Evolutionary conservation across 2,888 invertebrate genomes (phyloP).

Genomic region (Apotomis betuletana): DNA sequence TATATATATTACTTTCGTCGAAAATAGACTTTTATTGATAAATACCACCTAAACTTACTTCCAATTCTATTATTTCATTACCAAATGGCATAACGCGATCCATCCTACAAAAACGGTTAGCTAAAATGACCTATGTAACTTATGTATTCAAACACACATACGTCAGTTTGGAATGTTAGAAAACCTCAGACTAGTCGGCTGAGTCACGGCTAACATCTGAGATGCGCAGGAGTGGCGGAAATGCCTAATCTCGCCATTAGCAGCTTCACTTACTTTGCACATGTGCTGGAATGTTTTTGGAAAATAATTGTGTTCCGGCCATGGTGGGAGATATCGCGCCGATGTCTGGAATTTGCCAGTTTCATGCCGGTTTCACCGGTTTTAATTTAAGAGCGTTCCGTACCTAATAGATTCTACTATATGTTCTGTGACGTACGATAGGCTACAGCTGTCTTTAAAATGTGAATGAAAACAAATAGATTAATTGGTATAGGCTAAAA

Average conservation of each 20-base stretch:
- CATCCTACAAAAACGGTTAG: not conserved
- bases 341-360: constrained; percentile 27
- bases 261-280: constrained; percentile 66
- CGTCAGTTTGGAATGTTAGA: constrained; percentile 5
- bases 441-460: no score
- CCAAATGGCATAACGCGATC: constrained; percentile 5
- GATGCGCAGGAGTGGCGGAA: constrained; percentile 74
- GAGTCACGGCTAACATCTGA: constrained; percentile 55
- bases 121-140: not conserved
- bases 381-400: not conserved
- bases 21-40: no score
- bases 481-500: no score
- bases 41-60: not conserved
- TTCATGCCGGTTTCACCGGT: not conserved
- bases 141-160: constrained; percentile 5
- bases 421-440: no score
- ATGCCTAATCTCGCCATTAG: constrained; percentile 81
- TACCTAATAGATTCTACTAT: no score
- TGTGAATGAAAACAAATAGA: no score
- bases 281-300: constrained; percentile 61
- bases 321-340: constrained; percentile 40
- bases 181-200: constrained; percentile 42
- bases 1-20: no score
- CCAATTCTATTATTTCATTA: not conserved
- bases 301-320: constrained; percentile 62